These are phyloP conservation scores for Pampus argenteus DNA, from an alignment of 2,797 vertebrate genomes.

Conservation along the genomic window DNA sequence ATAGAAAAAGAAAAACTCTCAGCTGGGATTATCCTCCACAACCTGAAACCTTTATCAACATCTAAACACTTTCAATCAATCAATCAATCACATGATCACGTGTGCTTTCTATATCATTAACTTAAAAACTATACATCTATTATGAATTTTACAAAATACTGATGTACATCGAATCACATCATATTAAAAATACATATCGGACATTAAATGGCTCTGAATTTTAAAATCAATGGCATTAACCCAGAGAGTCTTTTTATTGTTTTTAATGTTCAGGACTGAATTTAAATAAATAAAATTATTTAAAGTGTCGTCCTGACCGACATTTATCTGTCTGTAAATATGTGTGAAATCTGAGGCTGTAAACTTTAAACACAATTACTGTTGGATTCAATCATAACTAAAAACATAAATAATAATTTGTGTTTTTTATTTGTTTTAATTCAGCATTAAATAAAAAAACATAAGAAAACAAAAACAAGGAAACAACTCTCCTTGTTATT, in stretches of 20 bases:
- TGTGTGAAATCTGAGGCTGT: background rate
- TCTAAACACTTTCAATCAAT: conserved; percentile 14
- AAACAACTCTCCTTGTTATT: no score
- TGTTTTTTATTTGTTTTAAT: background rate
- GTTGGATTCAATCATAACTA: background rate
- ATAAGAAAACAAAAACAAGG: no score
- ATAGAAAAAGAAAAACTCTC: background rate
- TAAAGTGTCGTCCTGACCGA: background rate
- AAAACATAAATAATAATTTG: background rate
- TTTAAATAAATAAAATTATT: background rate
- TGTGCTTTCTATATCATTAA: background rate
- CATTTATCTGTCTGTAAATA: no score
- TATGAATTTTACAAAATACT: conserved; percentile 89
- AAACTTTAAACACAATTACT: background rate
- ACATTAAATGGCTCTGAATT: conserved; percentile 42
- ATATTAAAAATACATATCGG: conserved; percentile 87
- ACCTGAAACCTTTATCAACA: conserved; percentile 10
- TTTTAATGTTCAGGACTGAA: background rate
- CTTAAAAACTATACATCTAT: conserved; percentile 40
- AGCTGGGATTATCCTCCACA: conserved; percentile 25
- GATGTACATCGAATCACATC: conserved; percentile 81
- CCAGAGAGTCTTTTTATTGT: background rate
- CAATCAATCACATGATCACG: no score
- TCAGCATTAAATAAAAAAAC: background rate
- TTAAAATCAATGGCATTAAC: conserved; percentile 6